Evolutionary conservation across 2,797 vertebrate species (phyloP), one percentile per base, ranked within the genome.

Genomic region (Pantherophis alleghaniensis): DNA sequence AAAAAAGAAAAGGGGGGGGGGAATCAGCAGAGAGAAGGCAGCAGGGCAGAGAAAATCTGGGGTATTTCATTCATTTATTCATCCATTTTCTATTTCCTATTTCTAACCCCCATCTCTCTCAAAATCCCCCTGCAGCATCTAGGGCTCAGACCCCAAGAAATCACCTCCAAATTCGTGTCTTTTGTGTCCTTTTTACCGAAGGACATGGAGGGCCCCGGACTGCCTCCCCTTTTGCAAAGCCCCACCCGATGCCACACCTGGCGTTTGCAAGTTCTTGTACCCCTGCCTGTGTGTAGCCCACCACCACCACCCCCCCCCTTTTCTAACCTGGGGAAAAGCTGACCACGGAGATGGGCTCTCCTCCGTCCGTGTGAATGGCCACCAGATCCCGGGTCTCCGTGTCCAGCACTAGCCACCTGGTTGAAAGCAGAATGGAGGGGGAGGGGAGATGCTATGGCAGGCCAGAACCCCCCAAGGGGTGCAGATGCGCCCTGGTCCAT

Each of bases 371-470:
- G 97, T 99, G 98, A 96, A 98, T 97, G 87, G 98, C 98, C 96
- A 99, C 98, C 28, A 99, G 98, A 95, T 99, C 99, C 2, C 96
- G 97, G 1, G 98, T 99, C 97, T 98, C 98, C 0, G 98, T 97
- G 97, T 99, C 99, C 97, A 99, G 97, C 94, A 99, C 98, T 95
- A 99, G 96, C 98, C 99, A 99, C 96, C 99, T 99, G 97, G 22
- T 94, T 95, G 32, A 94, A 91, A 93, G 93, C 61, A 87, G 66
- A 53, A 6, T 18, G 18, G 42, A 42, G 3, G 16, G 16, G 89
- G 12, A 57, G 7, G 11, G 3, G 2, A 18, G 9, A 12, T 0
- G 14, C 61, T 7, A 24, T 0, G 4, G 42, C 4, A 9, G 14
- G n/a, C 24, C 59, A 28, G 26, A 59, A 11, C 11, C 47, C 53